Base-by-base conservation (phyloP, 64 coral and sea anemone species). In the Porites australiensis region DNA sequence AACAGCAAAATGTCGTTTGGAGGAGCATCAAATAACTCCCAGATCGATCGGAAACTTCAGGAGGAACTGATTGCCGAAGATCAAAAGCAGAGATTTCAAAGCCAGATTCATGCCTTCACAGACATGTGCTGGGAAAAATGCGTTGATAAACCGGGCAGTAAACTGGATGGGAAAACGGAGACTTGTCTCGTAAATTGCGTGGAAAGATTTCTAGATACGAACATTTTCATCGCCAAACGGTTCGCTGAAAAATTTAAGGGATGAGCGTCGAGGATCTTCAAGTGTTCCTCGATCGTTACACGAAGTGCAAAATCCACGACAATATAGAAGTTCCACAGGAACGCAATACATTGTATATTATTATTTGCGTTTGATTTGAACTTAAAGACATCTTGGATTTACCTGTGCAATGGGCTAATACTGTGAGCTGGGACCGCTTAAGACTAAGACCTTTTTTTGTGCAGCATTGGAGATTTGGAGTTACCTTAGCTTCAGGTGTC, bases 91-190 rank as follows among this genome's bases (percentile, higher is more conserved):
- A 99, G 96, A 85, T 96, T 99, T 74, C 91, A 99, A 22, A 52
- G 64, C 54, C 98, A 99, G 84, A 92, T 99, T 53, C 94, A 96
- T 27, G 87, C 80, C 5, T 96, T 99, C 57, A 99, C 98, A 10
- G 98, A 99, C 50, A 93, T 88, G 72, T 99, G 98, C 50, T 99
- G 98, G 98, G 98, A 99, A 51, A 99, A 99, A 23, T 99, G 98
- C 50, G 88, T 99, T 13, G 98, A 99, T 14, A 96, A 96, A 74
- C 91, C 88, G 2, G 78, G 82, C n/a, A 99, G 58, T 63, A 99
- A 99, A 86, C 62, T 96, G 70, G 98, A 99, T 82, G 45, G 91
- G 50, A 72, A 66, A 45, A 92, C 94, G 13, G 94, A 99, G 71
- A 96, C 98, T 43, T 99, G 98, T 50, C 76, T 99, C 43, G 83